Evolutionary conservation across 2,888 invertebrate species (phyloP).

Genomic region (Thecophora atra): DNA sequence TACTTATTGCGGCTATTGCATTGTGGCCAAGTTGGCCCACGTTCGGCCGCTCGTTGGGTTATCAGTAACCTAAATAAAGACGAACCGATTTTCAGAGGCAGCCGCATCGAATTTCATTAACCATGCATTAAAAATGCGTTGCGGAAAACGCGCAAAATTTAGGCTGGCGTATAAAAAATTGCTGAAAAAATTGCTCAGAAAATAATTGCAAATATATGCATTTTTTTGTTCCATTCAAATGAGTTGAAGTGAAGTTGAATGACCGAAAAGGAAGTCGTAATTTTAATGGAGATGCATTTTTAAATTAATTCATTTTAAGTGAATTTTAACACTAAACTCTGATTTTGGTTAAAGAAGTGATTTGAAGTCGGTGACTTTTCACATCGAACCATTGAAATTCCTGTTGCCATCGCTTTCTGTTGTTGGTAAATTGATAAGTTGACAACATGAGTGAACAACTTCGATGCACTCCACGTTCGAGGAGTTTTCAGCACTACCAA

Average conservation of each 20-base stretch:
- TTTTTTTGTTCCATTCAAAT: neutral
- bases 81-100: neutral
- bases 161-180: neutral
- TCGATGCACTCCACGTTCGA: neutral
- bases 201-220: conserved; percentile 5
- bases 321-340: neutral
- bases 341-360: neutral
- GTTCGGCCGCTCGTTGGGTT: neutral
- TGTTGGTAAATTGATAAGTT: neutral
- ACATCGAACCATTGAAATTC: neutral
- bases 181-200: neutral
- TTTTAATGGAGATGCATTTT: neutral
- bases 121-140: neutral
- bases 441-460: neutral
- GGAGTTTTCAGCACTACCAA: neutral
- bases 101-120: conserved; percentile 30
- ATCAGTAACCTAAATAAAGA: conserved; percentile 31
- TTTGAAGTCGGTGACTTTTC: neutral
- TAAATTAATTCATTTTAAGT: neutral
- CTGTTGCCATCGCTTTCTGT: neutral
- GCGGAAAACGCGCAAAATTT: neutral
- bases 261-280: neutral
- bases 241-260: neutral
- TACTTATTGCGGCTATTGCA: neutral
- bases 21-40: neutral